phyloP scores from a whole-genome alignment of 92 coral and sea anemone species.

The Parazoanthus swiftii region DNA sequence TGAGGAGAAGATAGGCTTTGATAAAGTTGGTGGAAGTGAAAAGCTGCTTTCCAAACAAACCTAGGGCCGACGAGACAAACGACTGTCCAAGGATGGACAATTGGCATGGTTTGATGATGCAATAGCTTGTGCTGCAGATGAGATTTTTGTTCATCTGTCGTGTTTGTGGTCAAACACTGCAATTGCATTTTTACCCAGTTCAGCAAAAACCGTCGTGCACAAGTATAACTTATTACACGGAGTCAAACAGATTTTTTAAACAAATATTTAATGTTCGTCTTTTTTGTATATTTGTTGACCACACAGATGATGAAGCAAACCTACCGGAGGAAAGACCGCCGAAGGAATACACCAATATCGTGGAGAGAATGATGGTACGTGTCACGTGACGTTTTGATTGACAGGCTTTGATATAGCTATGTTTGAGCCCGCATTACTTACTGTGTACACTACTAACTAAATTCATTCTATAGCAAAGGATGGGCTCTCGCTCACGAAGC shows the following conservation, averaged over 20 bases:
- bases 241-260: background rate
- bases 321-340: background rate
- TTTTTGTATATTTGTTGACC: background rate
- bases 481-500: slow-evolving; percentile 20
- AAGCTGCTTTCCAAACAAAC: too few relatives aligned
- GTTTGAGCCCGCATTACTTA: too few relatives aligned
- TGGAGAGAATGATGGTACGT: slow-evolving; percentile 39
- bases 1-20: background rate
- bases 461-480: slow-evolving; percentile 14
- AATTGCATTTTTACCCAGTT: too few relatives aligned
- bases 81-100: too few relatives aligned
- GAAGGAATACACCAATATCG: slow-evolving; percentile 17
- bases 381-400: background rate
- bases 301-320: slow-evolving; percentile 31
- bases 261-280: background rate
- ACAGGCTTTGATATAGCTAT: background rate
- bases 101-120: too few relatives aligned
- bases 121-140: too few relatives aligned
- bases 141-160: too few relatives aligned
- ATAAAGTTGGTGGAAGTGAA: background rate
- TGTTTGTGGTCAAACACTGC: too few relatives aligned
- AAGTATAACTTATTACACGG: background rate
- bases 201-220: too few relatives aligned
- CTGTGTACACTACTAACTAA: background rate
- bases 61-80: too few relatives aligned